Base-by-base conservation (phyloP, 2,797 vertebrate genomes). In the Rhinogobio ventralis region DNA sequence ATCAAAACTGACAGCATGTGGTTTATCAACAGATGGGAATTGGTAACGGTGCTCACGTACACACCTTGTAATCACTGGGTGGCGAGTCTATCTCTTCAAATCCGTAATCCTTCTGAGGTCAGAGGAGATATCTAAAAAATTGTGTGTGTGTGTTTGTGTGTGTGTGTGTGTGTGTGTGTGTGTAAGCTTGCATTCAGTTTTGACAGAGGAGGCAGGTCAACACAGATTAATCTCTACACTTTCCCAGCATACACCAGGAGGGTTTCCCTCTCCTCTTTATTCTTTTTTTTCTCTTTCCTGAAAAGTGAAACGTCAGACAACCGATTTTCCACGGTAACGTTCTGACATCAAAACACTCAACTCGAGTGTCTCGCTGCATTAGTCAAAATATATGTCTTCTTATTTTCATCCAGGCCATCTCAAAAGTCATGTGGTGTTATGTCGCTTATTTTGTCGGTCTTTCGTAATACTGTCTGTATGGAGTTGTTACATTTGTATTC, bases 1-100 rank as follows among this genome's bases (percentile, higher is more conserved):
- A 90, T 90, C 86, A 89, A 89, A 90, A 81, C 77, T 90, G 89
- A 88, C 89, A 87, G 87, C 60, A 66, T 62, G 33, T 83, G 83
- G 86, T 89, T 90, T 88, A 84, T 89, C 83, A 89, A 73, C 85
- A 82, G 85, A 89, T 87, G 74, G 68, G 68, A 87, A 82, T 81
- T 86, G 82, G 66, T 81, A 81, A 71, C 23, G 20, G 55, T 86
- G 57, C 68, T 82, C 62, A 62, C 30, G 30, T n/a, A 73, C 64
- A 80, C 9, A 79, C 71, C 77, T 77, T 79, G 62, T 83, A 46
- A 89, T 76, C 45, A 85, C 64, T 67, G 75, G 82, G 88, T 76
- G 60, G 82, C 25, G n/a, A 79, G 60, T 85, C 72, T 79, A 64
- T 82, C 83, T 71, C 39, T 78, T 36, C 36, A 71, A 72, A 84